Conservation (phyloP, 2,797 vertebrate genomes). For the Mus minutoides region DNA sequence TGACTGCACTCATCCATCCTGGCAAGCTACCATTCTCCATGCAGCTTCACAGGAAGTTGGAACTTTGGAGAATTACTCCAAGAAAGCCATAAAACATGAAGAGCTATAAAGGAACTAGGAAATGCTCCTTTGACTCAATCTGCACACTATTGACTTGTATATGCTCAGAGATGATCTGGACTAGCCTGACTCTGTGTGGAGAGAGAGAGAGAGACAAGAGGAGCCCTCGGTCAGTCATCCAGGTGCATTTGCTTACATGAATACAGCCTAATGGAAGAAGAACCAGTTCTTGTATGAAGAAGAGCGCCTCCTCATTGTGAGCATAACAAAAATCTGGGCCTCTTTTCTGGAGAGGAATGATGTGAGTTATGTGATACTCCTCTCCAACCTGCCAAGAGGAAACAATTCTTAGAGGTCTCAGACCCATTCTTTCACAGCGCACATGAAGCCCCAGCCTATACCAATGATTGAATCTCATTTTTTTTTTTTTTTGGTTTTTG, state of each 20-base stretch:
- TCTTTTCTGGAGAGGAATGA: neutral
- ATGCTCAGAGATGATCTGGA: neutral
- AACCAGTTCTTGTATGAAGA: neutral
- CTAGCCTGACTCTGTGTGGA: neutral
- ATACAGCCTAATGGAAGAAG: neutral
- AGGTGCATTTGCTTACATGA: neutral
- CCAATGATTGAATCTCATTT: neutral
- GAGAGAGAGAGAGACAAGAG: neutral
- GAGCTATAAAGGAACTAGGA: neutral
- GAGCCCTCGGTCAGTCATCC: fast-evolving
- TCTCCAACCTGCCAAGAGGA: neutral
- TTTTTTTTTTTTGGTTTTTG: no score
- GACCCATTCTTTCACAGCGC: neutral
- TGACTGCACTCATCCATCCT: no score
- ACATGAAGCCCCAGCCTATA: neutral
- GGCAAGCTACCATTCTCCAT: no score
- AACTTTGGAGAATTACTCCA: neutral
- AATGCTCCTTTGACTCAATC: neutral
- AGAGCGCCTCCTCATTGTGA: neutral
- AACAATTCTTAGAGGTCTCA: neutral
- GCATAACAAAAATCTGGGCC: neutral
- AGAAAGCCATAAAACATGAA: neutral
- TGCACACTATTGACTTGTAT: neutral
- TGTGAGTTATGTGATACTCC: fast-evolving
- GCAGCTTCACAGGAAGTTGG: no score